A percentile compares a stretch with the other conserved stretches of the same genome.
Conservation (phyloP, 1,140 invertebrate genomes). For the Drosophila virilis region DNA sequence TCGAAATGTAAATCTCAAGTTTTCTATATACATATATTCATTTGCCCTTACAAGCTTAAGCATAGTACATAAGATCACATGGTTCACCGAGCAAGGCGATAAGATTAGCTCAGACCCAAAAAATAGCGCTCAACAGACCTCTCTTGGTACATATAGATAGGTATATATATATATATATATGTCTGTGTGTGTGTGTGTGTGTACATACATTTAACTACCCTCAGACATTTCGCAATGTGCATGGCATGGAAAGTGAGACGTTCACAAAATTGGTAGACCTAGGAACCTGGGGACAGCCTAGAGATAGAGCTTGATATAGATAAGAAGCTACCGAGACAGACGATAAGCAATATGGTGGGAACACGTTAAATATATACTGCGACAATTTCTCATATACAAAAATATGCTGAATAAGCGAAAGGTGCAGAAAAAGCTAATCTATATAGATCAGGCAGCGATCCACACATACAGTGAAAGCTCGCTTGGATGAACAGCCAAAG, state of each 20-base stretch:
- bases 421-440: conserved; percentile 2
- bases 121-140: conserved; percentile 6
- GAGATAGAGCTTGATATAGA: conserved; percentile 14
- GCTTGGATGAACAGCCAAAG: not conserved
- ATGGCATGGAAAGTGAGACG: conserved; percentile 28
- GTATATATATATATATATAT: not conserved
- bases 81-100: conserved; percentile 7
- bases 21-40: too few species aligned
- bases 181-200: too few species aligned
- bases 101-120: conserved; percentile 21
- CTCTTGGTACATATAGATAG: not conserved
- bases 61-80: conserved; percentile 20
- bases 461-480: not conserved
- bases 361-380: conserved; percentile 9
- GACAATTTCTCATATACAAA: conserved; percentile 1
- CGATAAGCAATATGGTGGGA: conserved; percentile 14
- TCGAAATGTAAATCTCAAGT: too few species aligned
- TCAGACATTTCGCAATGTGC: not conserved
- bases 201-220: not conserved
- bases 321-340: conserved; percentile 5
- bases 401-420: conserved; percentile 26
- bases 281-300: conserved; percentile 6
- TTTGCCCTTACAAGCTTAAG: not conserved
- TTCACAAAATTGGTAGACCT: conserved; percentile 4
- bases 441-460: not conserved